Evolutionary conservation across 2,797 vertebrate genomes (phyloP).

Genomic region (Bradypus variegatus): DNA sequence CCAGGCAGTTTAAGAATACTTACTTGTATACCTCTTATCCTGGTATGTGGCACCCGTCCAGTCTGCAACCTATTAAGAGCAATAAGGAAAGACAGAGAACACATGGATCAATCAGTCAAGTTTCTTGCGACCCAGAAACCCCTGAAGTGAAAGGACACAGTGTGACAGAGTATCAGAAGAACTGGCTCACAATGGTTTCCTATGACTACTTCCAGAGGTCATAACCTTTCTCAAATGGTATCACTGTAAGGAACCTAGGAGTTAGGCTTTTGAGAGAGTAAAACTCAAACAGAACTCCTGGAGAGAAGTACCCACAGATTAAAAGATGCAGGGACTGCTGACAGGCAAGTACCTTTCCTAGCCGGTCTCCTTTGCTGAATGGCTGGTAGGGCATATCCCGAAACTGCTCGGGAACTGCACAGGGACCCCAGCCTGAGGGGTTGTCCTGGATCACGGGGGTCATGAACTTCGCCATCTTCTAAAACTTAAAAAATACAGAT

Average conservation of each 20-base stretch:
- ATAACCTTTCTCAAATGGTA: neutral
- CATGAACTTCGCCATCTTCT: conserved; percentile 92
- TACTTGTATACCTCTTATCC: conserved; percentile 99
- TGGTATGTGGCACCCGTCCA: conserved; percentile 99
- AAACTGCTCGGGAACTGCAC: conserved; percentile 95
- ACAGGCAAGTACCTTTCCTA: conserved; percentile 85
- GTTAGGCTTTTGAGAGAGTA: neutral
- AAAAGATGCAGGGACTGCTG: neutral
- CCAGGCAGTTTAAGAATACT: conserved; percentile 58
- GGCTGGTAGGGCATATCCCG: conserved; percentile 99
- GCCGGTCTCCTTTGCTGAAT: conserved; percentile 97
- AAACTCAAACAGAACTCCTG: neutral
- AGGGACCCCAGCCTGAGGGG: conserved; percentile 95
- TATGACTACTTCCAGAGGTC: neutral
- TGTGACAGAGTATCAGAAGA: neutral
- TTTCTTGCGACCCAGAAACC: conserved; percentile 18
- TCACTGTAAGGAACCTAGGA: neutral
- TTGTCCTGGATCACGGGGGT: conserved; percentile 99
- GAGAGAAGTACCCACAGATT: neutral
- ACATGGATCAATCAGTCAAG: neutral
- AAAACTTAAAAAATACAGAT: conserved; percentile 38
- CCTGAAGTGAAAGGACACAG: neutral
- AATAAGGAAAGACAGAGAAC: conserved; percentile 17
- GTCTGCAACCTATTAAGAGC: conserved; percentile 86
- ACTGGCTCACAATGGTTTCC: neutral